Evolutionary conservation across 2,888 invertebrate species (phyloP), one percentile per base, ranked within the genome.

Genomic region (Calliscelio sp.): DNA sequence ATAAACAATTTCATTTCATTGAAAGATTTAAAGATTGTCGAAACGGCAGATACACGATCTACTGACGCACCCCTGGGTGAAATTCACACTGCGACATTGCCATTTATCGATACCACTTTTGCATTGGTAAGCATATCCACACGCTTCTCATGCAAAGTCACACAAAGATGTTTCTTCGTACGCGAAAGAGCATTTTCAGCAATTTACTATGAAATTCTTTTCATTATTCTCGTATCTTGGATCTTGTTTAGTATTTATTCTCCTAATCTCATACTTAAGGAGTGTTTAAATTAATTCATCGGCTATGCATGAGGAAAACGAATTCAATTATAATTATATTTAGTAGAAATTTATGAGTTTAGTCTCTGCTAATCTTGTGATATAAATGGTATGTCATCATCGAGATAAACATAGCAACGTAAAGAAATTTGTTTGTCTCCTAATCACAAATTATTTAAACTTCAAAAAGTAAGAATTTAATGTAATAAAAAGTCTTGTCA

Each of bases 1-100:
- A 46, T 46, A 46, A 46, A 46, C 2, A 3, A 46, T 46, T 18
- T 46, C 46, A 18, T 46, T 46, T 46, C 18, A 46, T 46, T 16
- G 18, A 46, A 8, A 46, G 46, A 18, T 46, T 46, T 46, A 46
- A 46, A 46, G 18, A 18, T 18, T 46, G 46, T 18, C 18, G 46
- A 8, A 46, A 46, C 10, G n/a, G n/a, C n/a, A n/a, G n/a, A n/a
- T n/a, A n/a, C n/a, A n/a, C 16, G 11, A 5, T 46, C 18, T 46
- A 10, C 11, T 18, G 28, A 55, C 55, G 55, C 55, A 32, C 28
- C 55, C 55, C 20, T 57, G 5, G 20, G 14, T 35, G 16, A 57
- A 57, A 57, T 35, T 57, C 6, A 51, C 32, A 20, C 57, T 18
- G 32, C 14, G 55, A 55, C 55, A 55, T 55, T 18, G 55, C 28